Evolutionary conservation across 2,113 vertebrate species (phyloP).

Genomic region (Sinocyclocheilus maitianheensis): DNA sequence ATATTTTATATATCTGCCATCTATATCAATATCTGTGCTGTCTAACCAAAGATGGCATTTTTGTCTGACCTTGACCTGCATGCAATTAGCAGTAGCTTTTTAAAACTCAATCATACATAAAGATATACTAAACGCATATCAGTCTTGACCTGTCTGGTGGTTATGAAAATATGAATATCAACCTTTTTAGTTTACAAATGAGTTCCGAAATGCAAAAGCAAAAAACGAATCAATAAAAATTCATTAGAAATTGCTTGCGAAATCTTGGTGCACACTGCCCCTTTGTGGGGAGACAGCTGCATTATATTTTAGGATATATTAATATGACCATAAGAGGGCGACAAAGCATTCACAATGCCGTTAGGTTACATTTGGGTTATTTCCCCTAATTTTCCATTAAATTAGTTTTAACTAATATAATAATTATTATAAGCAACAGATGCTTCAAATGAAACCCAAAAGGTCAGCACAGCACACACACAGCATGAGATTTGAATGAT

Average conservation of each 20-base stretch:
- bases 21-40: not conserved
- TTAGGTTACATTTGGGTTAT: too few species aligned
- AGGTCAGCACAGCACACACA: not conserved
- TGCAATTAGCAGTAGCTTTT: not conserved
- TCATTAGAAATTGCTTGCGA: not conserved
- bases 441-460: not conserved
- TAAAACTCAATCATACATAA: not conserved
- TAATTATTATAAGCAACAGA: not conserved
- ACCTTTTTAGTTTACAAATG: not conserved
- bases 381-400: too few species aligned
- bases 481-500: constrained; percentile 46
- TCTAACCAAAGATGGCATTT: not conserved
- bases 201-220: not conserved
- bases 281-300: constrained; percentile 6
- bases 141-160: not conserved
- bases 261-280: constrained; percentile 7
- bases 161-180: not conserved
- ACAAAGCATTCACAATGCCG: not conserved
- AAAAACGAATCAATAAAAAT: not conserved
- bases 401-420: not conserved
- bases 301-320: not conserved
- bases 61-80: not conserved
- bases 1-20: not conserved
- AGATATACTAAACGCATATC: too few species aligned
- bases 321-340: not conserved